Conservation (phyloP, 2,113 vertebrate species). For the Theristicus caerulescens region DNA sequence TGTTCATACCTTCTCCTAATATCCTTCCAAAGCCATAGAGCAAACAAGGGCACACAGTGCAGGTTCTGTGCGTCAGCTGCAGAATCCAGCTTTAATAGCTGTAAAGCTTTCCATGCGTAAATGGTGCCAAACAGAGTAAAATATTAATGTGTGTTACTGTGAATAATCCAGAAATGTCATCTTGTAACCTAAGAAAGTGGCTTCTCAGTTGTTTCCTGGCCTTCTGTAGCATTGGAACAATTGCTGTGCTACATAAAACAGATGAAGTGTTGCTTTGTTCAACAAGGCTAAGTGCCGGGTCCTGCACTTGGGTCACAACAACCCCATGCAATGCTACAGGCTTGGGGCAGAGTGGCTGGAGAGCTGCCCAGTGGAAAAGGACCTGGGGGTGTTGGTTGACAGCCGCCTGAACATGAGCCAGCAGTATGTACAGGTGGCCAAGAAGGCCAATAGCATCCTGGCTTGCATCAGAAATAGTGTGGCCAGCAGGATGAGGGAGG, state of each 20-base stretch:
- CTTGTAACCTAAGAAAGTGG: background rate
- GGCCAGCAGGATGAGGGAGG: too few relatives aligned
- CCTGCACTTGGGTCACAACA: too few relatives aligned
- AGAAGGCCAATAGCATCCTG: too few relatives aligned
- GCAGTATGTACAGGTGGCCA: too few relatives aligned
- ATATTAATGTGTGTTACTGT: slow-evolving; percentile 21
- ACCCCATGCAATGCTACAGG: too few relatives aligned
- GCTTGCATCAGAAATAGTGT: too few relatives aligned
- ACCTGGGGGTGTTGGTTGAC: too few relatives aligned
- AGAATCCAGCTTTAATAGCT: background rate
- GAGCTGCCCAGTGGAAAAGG: too few relatives aligned
- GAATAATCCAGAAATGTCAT: slow-evolving; percentile 37
- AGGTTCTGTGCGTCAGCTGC: background rate
- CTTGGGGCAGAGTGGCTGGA: too few relatives aligned
- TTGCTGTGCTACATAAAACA: background rate
- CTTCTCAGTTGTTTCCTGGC: background rate
- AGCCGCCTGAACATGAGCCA: too few relatives aligned
- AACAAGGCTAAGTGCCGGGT: too few relatives aligned
- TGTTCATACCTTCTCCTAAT: background rate
- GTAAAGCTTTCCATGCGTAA: background rate
- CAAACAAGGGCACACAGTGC: background rate
- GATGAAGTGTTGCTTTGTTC: background rate
- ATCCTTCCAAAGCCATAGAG: background rate
- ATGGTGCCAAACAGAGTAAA: background rate
- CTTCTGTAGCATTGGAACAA: background rate